Conservation (phyloP, 2,797 vertebrate species). For the Kryptolebias ocellatus region DNA sequence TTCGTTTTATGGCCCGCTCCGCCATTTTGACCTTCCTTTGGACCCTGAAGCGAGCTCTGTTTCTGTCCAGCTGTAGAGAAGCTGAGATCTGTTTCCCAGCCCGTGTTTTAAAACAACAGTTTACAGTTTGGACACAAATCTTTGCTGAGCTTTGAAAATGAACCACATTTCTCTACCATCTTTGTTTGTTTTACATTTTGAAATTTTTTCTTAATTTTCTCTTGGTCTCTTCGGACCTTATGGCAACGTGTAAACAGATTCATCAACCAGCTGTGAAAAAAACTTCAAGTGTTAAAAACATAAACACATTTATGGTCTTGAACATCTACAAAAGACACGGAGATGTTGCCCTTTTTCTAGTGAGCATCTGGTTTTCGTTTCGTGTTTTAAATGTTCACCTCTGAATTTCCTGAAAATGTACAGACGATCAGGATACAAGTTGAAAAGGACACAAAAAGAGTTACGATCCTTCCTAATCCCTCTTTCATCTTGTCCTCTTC, state of each 20-base stretch:
- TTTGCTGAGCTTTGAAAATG: constrained; percentile 7
- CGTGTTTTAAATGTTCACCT: constrained; percentile 7
- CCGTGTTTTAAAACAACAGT: constrained; percentile 13
- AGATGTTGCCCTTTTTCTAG: constrained; percentile 3
- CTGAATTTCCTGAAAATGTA: constrained; percentile 11
- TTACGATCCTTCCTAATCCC: neutral
- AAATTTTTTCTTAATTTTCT: neutral
- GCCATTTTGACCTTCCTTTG: constrained; percentile 51
- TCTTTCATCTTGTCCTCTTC: neutral
- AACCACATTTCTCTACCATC: neutral
- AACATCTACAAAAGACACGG: neutral
- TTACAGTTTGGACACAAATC: constrained; percentile 6
- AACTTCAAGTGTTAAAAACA: constrained; percentile 23
- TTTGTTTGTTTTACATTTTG: neutral
- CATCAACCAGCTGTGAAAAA: constrained; percentile 15
- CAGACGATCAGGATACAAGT: constrained; percentile 4
- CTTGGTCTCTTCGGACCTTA: constrained; percentile 3
- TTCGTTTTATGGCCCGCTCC: neutral
- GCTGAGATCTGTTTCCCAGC: constrained; percentile 22
- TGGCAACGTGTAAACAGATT: constrained; percentile 41
- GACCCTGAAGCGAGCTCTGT: constrained; percentile 13
- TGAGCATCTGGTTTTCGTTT: neutral
- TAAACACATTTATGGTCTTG: constrained; percentile 7
- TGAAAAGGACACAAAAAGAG: neutral
- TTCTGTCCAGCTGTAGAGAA: constrained; percentile 8